These are phyloP conservation scores for Sakesphorus luctuosus DNA, from an alignment of 2,113 vertebrate genomes.

Conservation along the genomic window DNA sequence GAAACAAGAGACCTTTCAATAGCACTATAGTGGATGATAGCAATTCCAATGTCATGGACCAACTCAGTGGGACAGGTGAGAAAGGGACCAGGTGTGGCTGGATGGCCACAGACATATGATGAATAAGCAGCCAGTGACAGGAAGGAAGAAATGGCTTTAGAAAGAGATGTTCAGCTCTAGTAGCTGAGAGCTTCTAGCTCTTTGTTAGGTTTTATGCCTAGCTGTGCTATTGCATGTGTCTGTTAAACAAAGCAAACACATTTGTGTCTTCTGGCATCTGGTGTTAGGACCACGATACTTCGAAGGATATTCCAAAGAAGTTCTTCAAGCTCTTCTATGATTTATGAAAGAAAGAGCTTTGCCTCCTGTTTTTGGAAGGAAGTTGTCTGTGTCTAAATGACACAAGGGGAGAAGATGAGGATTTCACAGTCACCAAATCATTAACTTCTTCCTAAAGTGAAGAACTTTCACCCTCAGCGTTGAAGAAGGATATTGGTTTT, in stretches of 20 bases:
- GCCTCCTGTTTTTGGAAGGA: not conserved
- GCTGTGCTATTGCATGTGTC: not conserved
- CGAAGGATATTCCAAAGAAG: not conserved
- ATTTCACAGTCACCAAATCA: not conserved
- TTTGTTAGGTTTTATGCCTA: not conserved
- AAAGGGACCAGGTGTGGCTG: not conserved
- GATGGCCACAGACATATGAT: not conserved
- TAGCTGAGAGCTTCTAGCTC: not conserved
- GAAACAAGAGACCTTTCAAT: not conserved
- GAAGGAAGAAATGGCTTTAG: not conserved
- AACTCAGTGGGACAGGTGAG: not conserved
- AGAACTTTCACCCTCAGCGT: not conserved
- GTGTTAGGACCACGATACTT: not conserved
- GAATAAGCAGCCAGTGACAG: not conserved
- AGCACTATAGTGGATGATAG: not conserved
- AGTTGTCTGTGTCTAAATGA: not conserved
- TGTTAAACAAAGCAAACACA: not conserved
- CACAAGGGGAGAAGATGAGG: not conserved
- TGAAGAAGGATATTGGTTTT: not conserved
- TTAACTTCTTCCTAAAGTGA: not conserved
- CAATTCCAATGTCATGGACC: not conserved
- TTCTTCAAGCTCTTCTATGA: not conserved
- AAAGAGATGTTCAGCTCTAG: not conserved
- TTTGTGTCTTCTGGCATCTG: not conserved
- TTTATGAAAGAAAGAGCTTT: not conserved